A percentile compares a stretch with the other conserved stretches of the same genome.
These are phyloP conservation scores for Menura novaehollandiae DNA, from an alignment of 2,113 vertebrate genomes.

Conservation along the genomic window DNA sequence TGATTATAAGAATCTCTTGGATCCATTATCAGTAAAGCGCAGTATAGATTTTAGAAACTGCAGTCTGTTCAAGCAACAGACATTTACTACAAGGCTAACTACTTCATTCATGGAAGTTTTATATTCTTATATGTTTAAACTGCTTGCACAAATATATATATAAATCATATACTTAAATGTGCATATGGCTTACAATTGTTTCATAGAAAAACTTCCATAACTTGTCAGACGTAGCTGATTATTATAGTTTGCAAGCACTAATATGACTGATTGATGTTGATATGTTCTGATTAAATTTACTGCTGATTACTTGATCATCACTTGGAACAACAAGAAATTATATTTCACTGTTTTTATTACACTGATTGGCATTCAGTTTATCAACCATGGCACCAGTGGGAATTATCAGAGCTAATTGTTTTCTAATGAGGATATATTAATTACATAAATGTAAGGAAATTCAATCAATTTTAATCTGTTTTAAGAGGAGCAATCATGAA, in stretches of 20 bases:
- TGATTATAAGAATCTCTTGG: background rate
- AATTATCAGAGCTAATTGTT: conserved; percentile 66
- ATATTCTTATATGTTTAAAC: background rate
- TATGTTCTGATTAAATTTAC: conserved; percentile 70
- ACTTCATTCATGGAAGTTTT: conserved; percentile 24
- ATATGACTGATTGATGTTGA: conserved; percentile 61
- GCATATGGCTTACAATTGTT: background rate
- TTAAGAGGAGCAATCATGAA: conserved; percentile 21
- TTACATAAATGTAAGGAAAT: conserved; percentile 49
- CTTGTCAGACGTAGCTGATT: conserved; percentile 26
- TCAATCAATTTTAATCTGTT: conserved; percentile 41
- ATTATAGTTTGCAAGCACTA: conserved; percentile 51
- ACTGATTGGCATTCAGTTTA: conserved; percentile 52
- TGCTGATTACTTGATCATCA: conserved; percentile 69
- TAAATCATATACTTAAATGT: background rate
- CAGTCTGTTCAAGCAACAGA: background rate
- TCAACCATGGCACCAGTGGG: conserved; percentile 39
- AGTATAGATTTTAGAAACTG: background rate
- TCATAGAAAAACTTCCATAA: background rate
- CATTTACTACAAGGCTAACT: background rate
- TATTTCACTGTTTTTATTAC: conserved; percentile 60
- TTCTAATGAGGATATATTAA: conserved; percentile 69
- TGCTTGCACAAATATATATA: background rate
- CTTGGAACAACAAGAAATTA: conserved; percentile 73
- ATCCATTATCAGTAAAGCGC: background rate